phyloP scores from a whole-genome alignment of 2,797 vertebrate genomes.

The Rhabdomys pumilio region DNA sequence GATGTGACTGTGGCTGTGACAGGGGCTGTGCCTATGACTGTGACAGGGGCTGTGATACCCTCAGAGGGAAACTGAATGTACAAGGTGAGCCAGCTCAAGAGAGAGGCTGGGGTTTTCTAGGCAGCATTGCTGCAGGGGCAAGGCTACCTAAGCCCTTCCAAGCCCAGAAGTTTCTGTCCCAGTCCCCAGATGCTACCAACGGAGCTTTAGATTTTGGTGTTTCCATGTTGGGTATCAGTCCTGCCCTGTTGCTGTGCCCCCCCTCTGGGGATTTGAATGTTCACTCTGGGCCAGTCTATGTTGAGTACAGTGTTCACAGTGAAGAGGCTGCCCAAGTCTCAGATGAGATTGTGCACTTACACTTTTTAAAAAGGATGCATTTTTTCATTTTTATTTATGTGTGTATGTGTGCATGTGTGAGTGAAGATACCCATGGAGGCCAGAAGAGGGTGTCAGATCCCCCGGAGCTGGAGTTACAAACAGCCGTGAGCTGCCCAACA shows the following conservation, averaged over 20 bases:
- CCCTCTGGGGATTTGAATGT: neutral
- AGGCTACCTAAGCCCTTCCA: neutral
- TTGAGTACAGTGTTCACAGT: neutral
- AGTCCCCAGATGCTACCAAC: neutral
- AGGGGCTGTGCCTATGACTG: neutral
- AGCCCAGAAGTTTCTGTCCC: neutral
- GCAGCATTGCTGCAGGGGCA: no score
- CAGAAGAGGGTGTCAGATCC: neutral
- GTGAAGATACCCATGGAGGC: neutral
- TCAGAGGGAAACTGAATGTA: neutral
- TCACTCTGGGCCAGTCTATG: neutral
- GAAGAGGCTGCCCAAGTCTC: neutral
- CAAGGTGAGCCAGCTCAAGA: neutral
- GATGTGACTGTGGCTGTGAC: neutral
- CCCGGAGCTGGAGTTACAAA: neutral
- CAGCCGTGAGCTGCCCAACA: neutral
- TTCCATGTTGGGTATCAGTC: neutral
- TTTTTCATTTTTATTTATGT: neutral
- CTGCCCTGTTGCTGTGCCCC: neutral
- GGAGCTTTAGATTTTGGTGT: neutral
- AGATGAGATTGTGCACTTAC: neutral
- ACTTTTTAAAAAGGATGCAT: neutral
- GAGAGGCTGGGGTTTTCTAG: neutral
- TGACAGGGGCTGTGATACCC: neutral
- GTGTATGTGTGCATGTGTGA: neutral